A percentile compares a stretch with the other conserved stretches of the same genome.
Conservation (phyloP, 2,888 invertebrate genomes). For the Erebia ligea region DNA sequence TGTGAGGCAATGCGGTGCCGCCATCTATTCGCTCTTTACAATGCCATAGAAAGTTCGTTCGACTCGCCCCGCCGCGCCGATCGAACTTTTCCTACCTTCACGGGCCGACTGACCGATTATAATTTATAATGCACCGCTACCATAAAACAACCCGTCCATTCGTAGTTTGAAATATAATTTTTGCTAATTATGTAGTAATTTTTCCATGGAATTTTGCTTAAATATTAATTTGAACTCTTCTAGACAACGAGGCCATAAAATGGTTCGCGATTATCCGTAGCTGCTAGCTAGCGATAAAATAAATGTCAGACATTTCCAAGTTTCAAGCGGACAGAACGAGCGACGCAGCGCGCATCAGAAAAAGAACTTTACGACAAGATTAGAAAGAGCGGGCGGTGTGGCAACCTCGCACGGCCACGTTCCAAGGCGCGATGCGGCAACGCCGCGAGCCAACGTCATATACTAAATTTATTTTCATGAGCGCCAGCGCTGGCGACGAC, state of each 20-base stretch:
- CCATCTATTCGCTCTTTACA: constrained; percentile 79
- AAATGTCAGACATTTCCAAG: constrained; percentile 80
- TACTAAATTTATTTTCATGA: constrained; percentile 83
- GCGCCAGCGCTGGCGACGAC: constrained; percentile 80
- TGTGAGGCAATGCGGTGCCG: constrained; percentile 79
- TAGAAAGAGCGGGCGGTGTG: constrained; percentile 81
- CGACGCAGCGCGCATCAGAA: constrained; percentile 81
- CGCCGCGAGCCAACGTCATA: constrained; percentile 78
- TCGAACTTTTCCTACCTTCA: constrained; percentile 78
- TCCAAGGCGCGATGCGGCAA: constrained; percentile 77
- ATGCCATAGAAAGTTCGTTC: constrained; percentile 82
- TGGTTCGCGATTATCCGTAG: constrained; percentile 66
- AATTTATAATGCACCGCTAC: constrained; percentile 32
- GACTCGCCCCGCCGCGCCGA: constrained; percentile 74
- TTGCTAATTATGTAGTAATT: neutral
- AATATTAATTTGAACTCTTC: neutral
- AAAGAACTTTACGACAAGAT: constrained; percentile 84
- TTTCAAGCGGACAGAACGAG: constrained; percentile 78
- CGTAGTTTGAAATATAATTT: neutral
- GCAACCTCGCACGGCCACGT: constrained; percentile 80
- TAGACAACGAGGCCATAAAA: constrained; percentile 71
- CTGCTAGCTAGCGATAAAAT: constrained; percentile 77
- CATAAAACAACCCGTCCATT: constrained; percentile 19
- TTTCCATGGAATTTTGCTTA: neutral
- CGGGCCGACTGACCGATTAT: constrained; percentile 45